phyloP scores from a whole-genome alignment of 2,797 vertebrate species.

The Gadopsis bispinosus region DNA sequence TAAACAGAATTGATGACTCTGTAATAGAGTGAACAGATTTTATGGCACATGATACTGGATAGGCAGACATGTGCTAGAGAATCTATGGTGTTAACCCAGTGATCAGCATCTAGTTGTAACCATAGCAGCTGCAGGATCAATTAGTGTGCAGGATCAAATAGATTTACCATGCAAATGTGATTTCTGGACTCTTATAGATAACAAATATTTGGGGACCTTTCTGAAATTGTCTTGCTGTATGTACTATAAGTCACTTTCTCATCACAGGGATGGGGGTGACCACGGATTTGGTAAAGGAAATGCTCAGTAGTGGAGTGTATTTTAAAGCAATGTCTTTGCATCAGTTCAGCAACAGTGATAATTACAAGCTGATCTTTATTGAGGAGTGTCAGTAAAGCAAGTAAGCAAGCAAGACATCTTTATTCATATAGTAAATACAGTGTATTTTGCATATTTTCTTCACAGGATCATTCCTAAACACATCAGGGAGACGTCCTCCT shows the following conservation, averaged over 20 bases:
- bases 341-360: background rate
- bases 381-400: background rate
- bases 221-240: background rate
- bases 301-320: background rate
- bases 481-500: background rate
- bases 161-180: background rate
- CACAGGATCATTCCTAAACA: slow-evolving; percentile 8
- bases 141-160: slow-evolving; percentile 11
- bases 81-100: slow-evolving; percentile 41
- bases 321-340: background rate
- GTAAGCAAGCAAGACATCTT: background rate
- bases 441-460: slow-evolving; percentile 1
- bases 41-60: slow-evolving; percentile 37
- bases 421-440: slow-evolving; percentile 6
- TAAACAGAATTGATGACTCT: slow-evolving; percentile 49
- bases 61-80: slow-evolving; percentile 21
- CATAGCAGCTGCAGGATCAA: background rate
- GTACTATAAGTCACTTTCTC: background rate
- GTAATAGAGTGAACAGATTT: slow-evolving; percentile 30
- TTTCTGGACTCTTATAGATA: slow-evolving; percentile 1
- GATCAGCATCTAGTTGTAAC: slow-evolving; percentile 4
- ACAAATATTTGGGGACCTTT: background rate
- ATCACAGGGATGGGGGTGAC: background rate
- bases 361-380: slow-evolving; percentile 6
- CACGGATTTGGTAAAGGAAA: background rate